phyloP scores from a whole-genome alignment of 2,797 vertebrate species.

The Anniella stebbinsi region DNA sequence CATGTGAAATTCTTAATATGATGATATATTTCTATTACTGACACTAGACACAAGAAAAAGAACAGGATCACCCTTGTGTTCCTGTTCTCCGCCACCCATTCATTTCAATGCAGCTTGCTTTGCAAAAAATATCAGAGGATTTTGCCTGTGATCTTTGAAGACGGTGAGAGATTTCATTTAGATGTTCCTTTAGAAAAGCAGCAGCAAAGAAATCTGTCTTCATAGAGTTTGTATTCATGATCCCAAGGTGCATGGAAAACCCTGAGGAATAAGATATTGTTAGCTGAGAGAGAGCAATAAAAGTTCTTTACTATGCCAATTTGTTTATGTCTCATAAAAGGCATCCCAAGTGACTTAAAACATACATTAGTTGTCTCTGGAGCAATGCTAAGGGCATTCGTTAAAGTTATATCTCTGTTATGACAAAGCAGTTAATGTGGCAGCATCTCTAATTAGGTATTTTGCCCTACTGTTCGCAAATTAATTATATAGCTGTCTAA shows the following conservation, averaged over 20 bases:
- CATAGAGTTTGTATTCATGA: conserved; percentile 27
- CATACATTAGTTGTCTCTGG: conserved; percentile 32
- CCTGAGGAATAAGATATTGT: conserved; percentile 40
- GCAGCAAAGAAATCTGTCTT: conserved; percentile 5
- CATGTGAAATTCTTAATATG: conserved; percentile 30
- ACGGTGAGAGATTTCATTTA: conserved; percentile 14
- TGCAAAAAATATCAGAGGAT: conserved; percentile 17
- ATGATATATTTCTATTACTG: conserved; percentile 5
- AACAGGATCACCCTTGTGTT: background rate
- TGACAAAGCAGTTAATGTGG: conserved; percentile 14
- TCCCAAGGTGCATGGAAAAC: conserved; percentile 48
- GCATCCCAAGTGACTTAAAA: conserved; percentile 54
- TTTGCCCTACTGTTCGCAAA: background rate
- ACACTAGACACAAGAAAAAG: background rate
- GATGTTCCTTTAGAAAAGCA: conserved; percentile 4
- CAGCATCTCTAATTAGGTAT: background rate
- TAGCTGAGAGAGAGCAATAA: conserved; percentile 36
- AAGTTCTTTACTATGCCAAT: conserved; percentile 46
- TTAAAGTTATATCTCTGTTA: conserved; percentile 3
- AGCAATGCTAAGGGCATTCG: conserved; percentile 37
- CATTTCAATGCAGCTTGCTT: background rate
- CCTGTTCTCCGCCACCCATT: background rate
- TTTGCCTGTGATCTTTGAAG: background rate
- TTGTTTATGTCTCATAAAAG: conserved; percentile 38
- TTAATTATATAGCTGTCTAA: background rate